Evolutionary conservation across 2,113 vertebrate genomes (phyloP), one percentile per base, ranked within the genome.

Genomic region (Malaclemys terrapin): DNA sequence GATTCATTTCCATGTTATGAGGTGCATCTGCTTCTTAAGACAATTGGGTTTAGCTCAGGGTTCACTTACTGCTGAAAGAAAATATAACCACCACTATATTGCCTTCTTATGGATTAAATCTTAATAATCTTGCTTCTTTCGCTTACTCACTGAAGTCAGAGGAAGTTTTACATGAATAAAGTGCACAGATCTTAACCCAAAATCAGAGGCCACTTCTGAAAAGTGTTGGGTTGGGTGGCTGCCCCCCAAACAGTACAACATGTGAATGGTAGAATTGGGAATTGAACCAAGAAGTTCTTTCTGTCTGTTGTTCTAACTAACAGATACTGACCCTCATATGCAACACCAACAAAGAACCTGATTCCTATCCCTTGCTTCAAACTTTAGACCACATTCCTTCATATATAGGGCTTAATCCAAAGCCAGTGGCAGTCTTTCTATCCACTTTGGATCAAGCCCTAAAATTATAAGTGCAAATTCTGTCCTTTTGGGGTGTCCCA

Each of bases 91-190:
- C 65, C 17, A 38, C 24, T 1, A 1, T 1, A 16, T 69, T 31
- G 19, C 2, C 82, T 16, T 75, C 76, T n/a, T 0, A 0, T 12
- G 42, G 80, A 35, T 11, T 5, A 1, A 27, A n/a, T 35, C 8
- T 69, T 69, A 14, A 69, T 75, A 45, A 45, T 10, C 38, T 75
- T 75, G 19, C 72, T 75, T 10, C n/a, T 38, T 45, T 45, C 19
- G 25, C 38, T 75, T 75, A 75, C 38, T 38, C 35, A 19, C 65
- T 45, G 31, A 69, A 75, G 19, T 75, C 38, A 24, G 45, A 42
- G 72, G 72, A 22, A 75, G 38, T 45, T 42, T 75, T 11, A 42
- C 22, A 25, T 75, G 72, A 24, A 42, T 45, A 75, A 42, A 45
- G 72, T 75, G n/a, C 38, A 38, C 9, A 75, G 72, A 75, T 22